Evolutionary conservation across 2,888 invertebrate species (phyloP).

Genomic region (Microplitis manilae): DNA sequence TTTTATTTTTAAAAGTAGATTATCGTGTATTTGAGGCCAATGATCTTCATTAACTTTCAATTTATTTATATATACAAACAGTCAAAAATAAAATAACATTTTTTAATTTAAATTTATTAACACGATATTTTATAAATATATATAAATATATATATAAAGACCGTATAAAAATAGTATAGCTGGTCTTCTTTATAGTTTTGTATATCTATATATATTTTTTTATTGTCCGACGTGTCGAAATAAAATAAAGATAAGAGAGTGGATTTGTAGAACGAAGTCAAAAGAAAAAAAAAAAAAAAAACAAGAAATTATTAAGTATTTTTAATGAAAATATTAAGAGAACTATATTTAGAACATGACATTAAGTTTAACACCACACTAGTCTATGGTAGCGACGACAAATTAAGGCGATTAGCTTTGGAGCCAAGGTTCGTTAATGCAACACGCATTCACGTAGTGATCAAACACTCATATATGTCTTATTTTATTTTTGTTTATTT

Average conservation of each 20-base stretch:
- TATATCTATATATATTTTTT: too few species aligned
- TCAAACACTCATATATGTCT: slow-evolving; percentile 10
- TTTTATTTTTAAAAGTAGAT: too few species aligned
- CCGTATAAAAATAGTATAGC: too few species aligned
- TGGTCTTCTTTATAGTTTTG: too few species aligned
- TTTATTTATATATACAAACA: too few species aligned
- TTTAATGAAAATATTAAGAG: slow-evolving; percentile 13
- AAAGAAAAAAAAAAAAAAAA: neutral
- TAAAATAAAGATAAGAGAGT: neutral
- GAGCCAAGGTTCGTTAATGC: slow-evolving; percentile 57
- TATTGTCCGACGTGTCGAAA: neutral
- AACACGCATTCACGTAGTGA: slow-evolving; percentile 52
- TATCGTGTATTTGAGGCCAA: too few species aligned
- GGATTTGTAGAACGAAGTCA: neutral
- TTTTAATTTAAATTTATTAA: too few species aligned
- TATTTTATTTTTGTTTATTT: neutral
- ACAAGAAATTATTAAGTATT: neutral
- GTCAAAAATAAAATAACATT: too few species aligned
- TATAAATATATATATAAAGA: too few species aligned
- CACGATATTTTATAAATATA: too few species aligned
- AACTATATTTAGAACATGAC: slow-evolving; percentile 60
- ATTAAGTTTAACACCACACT: slow-evolving; percentile 55
- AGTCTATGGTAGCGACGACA: slow-evolving; percentile 50
- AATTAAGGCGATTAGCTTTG: slow-evolving; percentile 61
- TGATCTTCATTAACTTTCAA: too few species aligned